phyloP scores from a whole-genome alignment of 2,888 invertebrate genomes.

The Eudasyphora cyanicolor region DNA sequence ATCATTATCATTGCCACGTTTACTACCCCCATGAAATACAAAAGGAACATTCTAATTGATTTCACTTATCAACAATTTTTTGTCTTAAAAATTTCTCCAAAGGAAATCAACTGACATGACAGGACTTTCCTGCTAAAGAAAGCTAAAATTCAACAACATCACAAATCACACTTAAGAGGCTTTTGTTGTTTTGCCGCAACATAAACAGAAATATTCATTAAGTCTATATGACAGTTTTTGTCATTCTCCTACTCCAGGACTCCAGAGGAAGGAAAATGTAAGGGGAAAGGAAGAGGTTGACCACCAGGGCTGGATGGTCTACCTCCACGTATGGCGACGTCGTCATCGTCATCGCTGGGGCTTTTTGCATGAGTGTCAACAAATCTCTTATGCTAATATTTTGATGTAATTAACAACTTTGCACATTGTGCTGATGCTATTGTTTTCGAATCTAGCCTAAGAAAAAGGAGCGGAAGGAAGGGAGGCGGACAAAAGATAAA shows the following conservation, averaged over 20 bases:
- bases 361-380: constrained; percentile 13
- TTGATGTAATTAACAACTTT: constrained; percentile 41
- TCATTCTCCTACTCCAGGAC: constrained; percentile 14
- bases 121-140: not conserved
- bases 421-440: constrained; percentile 8
- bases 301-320: no score
- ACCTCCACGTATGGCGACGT: no score
- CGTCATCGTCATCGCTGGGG: no score
- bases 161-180: not conserved
- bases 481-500: no score
- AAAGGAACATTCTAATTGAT: no score
- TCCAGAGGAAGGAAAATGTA: no score
- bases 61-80: no score
- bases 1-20: no score
- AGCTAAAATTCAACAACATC: not conserved
- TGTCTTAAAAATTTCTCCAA: not conserved
- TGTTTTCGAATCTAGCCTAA: constrained; percentile 22
- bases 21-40: no score
- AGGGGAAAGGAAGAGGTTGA: no score
- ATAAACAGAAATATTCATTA: not conserved
- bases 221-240: not conserved
- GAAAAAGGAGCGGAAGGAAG: no score
- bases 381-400: constrained; percentile 30
- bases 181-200: not conserved
- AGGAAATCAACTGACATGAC: no score